phyloP scores from a whole-genome alignment of 2,113 vertebrate species.

The Nothocercus julius region DNA sequence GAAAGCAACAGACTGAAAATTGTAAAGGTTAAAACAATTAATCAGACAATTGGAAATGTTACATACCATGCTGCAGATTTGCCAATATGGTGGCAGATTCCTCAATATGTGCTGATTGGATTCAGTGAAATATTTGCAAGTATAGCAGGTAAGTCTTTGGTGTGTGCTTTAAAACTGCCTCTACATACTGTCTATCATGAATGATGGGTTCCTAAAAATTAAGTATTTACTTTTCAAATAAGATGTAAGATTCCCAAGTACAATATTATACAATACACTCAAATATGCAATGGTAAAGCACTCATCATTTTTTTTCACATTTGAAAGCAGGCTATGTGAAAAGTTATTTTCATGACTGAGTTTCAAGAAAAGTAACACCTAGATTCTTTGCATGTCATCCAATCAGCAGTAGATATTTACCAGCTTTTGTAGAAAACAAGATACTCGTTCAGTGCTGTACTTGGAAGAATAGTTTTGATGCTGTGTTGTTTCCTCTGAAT shows the following conservation, averaged over 20 bases:
- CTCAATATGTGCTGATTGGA: conserved; percentile 97
- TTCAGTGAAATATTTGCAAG: conserved; percentile 98
- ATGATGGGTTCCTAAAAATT: not conserved
- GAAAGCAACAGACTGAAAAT: conserved; percentile 92
- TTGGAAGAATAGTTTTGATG: not conserved
- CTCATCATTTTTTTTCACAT: not conserved
- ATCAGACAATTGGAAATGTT: conserved; percentile 88
- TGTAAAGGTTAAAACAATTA: conserved; percentile 79
- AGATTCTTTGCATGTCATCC: not conserved
- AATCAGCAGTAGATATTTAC: not conserved
- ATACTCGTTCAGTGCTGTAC: not conserved
- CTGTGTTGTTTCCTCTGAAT: not conserved
- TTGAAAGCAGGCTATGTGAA: not conserved
- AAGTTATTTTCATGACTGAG: not conserved
- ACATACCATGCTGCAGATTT: conserved; percentile 90
- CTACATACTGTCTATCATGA: not conserved
- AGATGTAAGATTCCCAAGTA: not conserved
- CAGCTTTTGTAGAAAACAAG: not conserved
- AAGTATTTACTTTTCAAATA: not conserved
- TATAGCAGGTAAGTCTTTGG: conserved; percentile 86
- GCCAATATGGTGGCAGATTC: conserved; percentile 97
- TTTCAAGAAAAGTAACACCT: not conserved
- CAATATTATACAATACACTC: not conserved
- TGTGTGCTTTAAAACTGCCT: not conserved
- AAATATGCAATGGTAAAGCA: not conserved